These are phyloP conservation scores for Pachliopta kotzebuea DNA, from an alignment of 2,888 invertebrate species.

Conservation along the genomic window DNA sequence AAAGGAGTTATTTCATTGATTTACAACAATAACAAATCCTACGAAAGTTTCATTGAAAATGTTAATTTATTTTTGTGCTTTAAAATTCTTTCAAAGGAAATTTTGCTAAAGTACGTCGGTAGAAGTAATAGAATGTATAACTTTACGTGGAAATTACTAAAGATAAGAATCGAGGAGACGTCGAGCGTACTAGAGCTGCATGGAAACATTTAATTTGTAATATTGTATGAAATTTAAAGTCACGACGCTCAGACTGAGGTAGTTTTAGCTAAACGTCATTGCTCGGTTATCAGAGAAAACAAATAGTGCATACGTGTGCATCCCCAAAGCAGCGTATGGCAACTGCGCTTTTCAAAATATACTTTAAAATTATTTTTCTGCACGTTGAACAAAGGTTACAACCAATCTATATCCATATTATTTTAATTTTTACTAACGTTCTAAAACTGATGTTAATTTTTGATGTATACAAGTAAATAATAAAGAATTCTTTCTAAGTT, in stretches of 20 bases:
- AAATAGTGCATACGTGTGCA: conserved; percentile 14
- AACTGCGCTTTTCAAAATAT: conserved; percentile 6
- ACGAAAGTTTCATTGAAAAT: background rate
- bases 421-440: too few relatives aligned
- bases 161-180: conserved; percentile 20
- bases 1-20: background rate
- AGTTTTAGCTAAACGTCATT: conserved; percentile 26
- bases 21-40: background rate
- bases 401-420: too few relatives aligned
- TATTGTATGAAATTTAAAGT: conserved; percentile 47
- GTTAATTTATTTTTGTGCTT: background rate
- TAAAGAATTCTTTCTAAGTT: too few relatives aligned
- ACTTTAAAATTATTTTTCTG: background rate
- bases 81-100: background rate
- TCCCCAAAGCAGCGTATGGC: conserved; percentile 1
- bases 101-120: conserved; percentile 3
- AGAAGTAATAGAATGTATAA: conserved; percentile 14
- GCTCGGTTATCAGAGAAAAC: conserved; percentile 16
- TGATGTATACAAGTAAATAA: too few relatives aligned
- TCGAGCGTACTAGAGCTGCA: conserved; percentile 9
- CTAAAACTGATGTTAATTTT: too few relatives aligned
- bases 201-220: conserved; percentile 34
- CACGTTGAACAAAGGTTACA: too few relatives aligned
- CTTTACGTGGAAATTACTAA: conserved; percentile 9
- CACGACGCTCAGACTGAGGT: conserved; percentile 33